phyloP scores from a whole-genome alignment of 1,140 invertebrate genomes.

The Mamestra configurata region DNA sequence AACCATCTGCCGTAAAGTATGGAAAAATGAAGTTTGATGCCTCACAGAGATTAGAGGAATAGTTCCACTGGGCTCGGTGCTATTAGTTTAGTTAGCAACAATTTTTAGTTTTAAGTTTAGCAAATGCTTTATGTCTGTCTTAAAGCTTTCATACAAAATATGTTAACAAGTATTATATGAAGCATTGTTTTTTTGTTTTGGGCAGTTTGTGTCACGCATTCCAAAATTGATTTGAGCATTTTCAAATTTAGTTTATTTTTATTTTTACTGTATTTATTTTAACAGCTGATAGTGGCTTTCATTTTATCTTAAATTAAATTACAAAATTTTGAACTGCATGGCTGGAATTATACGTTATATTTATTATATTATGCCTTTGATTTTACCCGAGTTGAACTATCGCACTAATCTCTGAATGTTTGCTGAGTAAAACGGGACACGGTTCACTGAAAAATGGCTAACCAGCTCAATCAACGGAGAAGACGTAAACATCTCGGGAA shows the following conservation, averaged over 20 bases:
- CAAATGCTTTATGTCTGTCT: background rate
- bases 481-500: background rate
- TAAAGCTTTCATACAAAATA: background rate
- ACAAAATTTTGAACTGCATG: background rate
- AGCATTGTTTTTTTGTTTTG: background rate
- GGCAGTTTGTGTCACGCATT: background rate
- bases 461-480: conserved; percentile 25
- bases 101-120: background rate
- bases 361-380: conserved; percentile 10
- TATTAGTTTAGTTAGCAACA: too few species aligned
- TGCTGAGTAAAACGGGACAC: background rate
- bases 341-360: conserved; percentile 18
- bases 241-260: background rate
- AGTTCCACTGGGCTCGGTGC: conserved; percentile 9
- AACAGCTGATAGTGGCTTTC: background rate
- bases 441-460: background rate
- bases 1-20: conserved; percentile 3
- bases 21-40: background rate
- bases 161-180: background rate
- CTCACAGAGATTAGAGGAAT: conserved; percentile 27
- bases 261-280: background rate
- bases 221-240: background rate
- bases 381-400: conserved; percentile 29
- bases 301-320: background rate
- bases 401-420: conserved; percentile 32